Evolutionary conservation across 1,140 invertebrate genomes (phyloP).

Genomic region (Hypsibius dujardini): DNA sequence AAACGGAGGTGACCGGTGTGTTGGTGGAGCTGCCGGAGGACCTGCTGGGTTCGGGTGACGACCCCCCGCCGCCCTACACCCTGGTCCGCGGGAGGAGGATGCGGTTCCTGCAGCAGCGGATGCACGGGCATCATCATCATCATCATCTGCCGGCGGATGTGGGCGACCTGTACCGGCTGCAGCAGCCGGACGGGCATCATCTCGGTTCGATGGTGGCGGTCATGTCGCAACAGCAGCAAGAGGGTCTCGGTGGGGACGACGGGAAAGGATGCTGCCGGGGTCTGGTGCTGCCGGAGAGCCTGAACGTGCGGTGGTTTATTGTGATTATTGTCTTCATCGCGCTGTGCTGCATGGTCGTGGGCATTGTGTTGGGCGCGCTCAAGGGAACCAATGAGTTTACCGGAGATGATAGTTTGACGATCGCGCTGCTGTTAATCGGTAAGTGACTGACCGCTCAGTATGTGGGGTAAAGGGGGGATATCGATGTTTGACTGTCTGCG

Average conservation of each 20-base stretch:
- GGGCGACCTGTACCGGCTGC: too few species aligned
- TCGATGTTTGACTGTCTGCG: too few species aligned
- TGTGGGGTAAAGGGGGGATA: too few species aligned
- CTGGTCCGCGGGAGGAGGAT: conserved; percentile 2
- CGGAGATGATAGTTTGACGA: conserved; percentile 51
- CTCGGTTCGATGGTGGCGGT: not conserved
- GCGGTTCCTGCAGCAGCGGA: not conserved
- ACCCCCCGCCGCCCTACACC: conserved; percentile 1
- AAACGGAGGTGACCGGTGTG: not conserved
- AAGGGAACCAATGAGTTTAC: conserved; percentile 30
- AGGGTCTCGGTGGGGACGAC: not conserved
- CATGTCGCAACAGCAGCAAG: not conserved
- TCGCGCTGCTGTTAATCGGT: conserved; percentile 61
- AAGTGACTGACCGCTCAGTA: too few species aligned
- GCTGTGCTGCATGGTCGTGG: conserved; percentile 48
- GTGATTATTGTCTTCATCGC: conserved; percentile 51
- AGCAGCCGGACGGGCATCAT: not conserved
- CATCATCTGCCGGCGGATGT: too few species aligned
- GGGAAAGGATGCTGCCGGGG: conserved; percentile 33
- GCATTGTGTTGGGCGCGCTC: conserved; percentile 50
- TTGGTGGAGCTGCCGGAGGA: not conserved
- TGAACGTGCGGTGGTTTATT: conserved; percentile 48
- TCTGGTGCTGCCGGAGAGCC: conserved; percentile 41
- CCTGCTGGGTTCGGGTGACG: too few species aligned
- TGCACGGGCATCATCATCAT: too few species aligned